Base-by-base conservation (phyloP, 2,797 vertebrate species). In the Hypotaenidia okinawae region DNA sequence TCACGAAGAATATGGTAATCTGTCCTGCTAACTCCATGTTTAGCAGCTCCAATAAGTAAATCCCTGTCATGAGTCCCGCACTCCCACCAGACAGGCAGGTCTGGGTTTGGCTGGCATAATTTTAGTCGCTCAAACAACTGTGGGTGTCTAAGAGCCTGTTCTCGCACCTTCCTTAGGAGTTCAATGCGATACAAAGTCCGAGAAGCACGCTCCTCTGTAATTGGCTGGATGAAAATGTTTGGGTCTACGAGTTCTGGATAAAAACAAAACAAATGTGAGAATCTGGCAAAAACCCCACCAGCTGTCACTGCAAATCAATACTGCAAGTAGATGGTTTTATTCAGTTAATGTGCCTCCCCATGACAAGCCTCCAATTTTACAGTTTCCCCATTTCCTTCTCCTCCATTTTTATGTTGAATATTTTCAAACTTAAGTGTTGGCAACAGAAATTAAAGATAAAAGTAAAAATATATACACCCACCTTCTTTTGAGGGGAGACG, bases 1-100 rank as follows among this genome's bases (percentile, higher is more conserved):
- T 99, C 99, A 74, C 99, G 98, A 86, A 99, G 98, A 94, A 99
- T 99, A 98, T 99, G 99, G 96, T 99, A 99, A 97, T 99, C 99
- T 70, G 99, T 99, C 94, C 99, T 98, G 98, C 99, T 99, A 84
- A 99, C 99, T 16, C 99, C 99, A 0, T 99, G 99, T 91, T 99
- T 99, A 82, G 99, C 99, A 37, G 99, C 99, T 49, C 99, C 99
- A 47, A 99, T 98, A 32, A 99, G 98, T 84, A 99, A 98, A 98
- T 99, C 99, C n/a, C 99, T 98, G 95, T 99, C 99, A 7, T 99
- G 99, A 84, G 97, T 96, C 45, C 99, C 99, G n/a, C 98, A 98
- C 87, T 99, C 99, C 99, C 99, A 99, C 99, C 99, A 99, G 64
- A 99, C 98, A 1, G 99, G 99, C 13, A 99, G 96, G 96, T 99